Percentiles rank a stretch among this genome's conserved stretches.
These are phyloP conservation scores for Brachyistius frenatus DNA, from an alignment of 2,113 vertebrate species.

Conservation along the genomic window DNA sequence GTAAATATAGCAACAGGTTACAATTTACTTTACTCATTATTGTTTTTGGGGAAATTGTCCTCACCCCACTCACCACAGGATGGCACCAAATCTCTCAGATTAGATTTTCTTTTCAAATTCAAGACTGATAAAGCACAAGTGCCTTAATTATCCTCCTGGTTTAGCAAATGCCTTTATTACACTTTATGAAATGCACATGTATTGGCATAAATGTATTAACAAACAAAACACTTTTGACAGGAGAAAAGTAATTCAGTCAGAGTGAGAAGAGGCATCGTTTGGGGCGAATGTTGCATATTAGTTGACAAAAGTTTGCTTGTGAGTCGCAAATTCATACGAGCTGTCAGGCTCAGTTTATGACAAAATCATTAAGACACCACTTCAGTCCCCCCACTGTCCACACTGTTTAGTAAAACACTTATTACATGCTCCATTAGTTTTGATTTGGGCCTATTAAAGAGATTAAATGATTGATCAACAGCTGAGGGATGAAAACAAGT, in stretches of 20 bases:
- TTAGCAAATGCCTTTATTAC: constrained; percentile 44
- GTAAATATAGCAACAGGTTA: neutral
- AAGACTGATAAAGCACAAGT: neutral
- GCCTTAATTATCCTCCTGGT: constrained; percentile 44
- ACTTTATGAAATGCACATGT: constrained; percentile 71
- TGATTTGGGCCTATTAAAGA: constrained; percentile 75
- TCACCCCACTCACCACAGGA: constrained; percentile 36
- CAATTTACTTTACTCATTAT: neutral
- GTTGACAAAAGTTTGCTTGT: constrained; percentile 70
- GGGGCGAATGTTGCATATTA: constrained; percentile 56
- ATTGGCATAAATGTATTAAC: constrained; percentile 69
- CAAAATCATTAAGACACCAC: constrained; percentile 54
- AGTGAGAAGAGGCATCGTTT: constrained; percentile 53
- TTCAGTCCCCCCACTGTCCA: constrained; percentile 66
- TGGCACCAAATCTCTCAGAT: constrained; percentile 54
- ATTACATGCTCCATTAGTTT: constrained; percentile 77
- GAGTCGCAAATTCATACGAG: constrained; percentile 61
- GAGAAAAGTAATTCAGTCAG: constrained; percentile 45
- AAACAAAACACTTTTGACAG: constrained; percentile 58
- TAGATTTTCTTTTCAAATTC: neutral
- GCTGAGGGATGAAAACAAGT: constrained; percentile 61
- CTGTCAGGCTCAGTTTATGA: constrained; percentile 66
- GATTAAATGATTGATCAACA: constrained; percentile 78
- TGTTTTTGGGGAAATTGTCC: neutral
- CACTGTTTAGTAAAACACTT: constrained; percentile 74